These are phyloP conservation scores for Diadegma fenestrale DNA, from an alignment of 2,888 invertebrate genomes.

Conservation along the genomic window DNA sequence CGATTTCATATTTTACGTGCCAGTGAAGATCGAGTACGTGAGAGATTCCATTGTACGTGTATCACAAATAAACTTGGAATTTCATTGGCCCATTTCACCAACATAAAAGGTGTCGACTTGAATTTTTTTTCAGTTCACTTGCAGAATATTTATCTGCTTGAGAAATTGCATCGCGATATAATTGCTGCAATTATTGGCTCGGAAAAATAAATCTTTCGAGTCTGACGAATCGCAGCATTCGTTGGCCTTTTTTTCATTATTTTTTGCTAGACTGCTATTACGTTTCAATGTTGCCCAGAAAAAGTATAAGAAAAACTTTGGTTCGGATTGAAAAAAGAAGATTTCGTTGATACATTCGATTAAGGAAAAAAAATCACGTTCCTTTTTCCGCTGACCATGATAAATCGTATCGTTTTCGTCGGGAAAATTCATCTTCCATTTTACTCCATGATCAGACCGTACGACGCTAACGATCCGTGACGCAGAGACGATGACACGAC, in stretches of 20 bases:
- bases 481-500: slow-evolving; percentile 37
- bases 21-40: slow-evolving; percentile 64
- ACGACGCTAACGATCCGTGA: slow-evolving; percentile 59
- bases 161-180: not conserved
- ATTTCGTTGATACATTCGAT: not conserved
- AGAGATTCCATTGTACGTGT: slow-evolving; percentile 70
- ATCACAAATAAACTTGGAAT: slow-evolving; percentile 28
- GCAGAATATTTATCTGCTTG: slow-evolving; percentile 2
- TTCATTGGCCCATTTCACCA: slow-evolving; percentile 8
- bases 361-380: slow-evolving; percentile 35
- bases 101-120: slow-evolving; percentile 5
- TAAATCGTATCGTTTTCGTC: slow-evolving; percentile 26
- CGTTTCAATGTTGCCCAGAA: not conserved
- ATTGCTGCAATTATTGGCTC: not conserved
- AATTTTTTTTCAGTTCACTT: slow-evolving; percentile 8
- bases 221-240: not conserved
- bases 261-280: not conserved
- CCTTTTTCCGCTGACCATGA: slow-evolving; percentile 38
- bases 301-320: not conserved
- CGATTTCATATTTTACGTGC: slow-evolving; percentile 79
- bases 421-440: slow-evolving; percentile 19
- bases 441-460: slow-evolving; percentile 46
- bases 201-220: not conserved
- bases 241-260: not conserved
- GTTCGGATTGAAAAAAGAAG: not conserved